Percentiles rank a stretch among this genome's conserved stretches.
Conservation (phyloP, 2,797 vertebrate species). For the Potorous gilbertii region DNA sequence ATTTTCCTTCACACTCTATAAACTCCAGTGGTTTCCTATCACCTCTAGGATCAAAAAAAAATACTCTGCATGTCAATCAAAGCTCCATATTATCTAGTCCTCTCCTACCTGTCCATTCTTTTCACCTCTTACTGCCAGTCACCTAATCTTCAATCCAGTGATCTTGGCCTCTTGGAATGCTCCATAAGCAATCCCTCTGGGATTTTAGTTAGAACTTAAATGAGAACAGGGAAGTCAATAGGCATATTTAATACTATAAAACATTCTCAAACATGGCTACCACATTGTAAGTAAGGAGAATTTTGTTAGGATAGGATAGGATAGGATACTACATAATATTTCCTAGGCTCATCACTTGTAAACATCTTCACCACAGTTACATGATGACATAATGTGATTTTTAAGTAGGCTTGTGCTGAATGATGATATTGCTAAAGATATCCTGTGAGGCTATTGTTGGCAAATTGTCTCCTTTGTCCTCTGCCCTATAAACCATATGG, state of each 20-base stretch:
- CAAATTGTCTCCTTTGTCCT: no score
- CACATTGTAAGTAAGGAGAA: no score
- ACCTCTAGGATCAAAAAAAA: background rate
- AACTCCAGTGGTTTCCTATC: background rate
- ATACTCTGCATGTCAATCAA: background rate
- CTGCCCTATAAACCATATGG: no score
- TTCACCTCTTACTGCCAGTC: background rate
- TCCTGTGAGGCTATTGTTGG: no score
- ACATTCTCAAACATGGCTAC: background rate
- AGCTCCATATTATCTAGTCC: background rate
- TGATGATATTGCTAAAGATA: no score
- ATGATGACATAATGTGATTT: no score
- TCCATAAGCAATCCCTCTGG: background rate
- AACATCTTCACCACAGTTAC: no score
- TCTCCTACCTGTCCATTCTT: background rate
- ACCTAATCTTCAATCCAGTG: background rate
- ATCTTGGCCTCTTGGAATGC: background rate
- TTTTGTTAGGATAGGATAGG: no score
- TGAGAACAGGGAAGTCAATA: background rate
- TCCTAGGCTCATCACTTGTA: no score
- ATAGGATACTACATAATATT: no score
- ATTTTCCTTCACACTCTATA: background rate
- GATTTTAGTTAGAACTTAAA: background rate
- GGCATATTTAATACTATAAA: background rate
- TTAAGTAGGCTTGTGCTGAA: no score